Evolutionary conservation across 2,888 invertebrate species (phyloP).

Genomic region (Ochlodes sylvanus): DNA sequence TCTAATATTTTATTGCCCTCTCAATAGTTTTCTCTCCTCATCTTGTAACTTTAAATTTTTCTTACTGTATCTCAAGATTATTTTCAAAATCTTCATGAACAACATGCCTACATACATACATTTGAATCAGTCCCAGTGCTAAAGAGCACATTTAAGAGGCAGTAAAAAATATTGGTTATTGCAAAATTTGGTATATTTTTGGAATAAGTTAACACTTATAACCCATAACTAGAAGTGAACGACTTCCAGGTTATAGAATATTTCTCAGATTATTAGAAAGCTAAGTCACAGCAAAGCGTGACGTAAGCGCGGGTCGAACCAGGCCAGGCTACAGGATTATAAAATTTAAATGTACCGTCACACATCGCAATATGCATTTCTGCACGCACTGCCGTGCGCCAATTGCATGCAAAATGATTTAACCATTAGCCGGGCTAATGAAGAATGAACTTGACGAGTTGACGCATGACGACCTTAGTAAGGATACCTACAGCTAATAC

Average conservation of each 20-base stretch:
- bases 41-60: neutral
- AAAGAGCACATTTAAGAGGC: too few species aligned
- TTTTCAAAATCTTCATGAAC: too few species aligned
- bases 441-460: slow-evolving; percentile 6
- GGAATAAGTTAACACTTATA: neutral
- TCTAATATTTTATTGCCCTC: too few species aligned
- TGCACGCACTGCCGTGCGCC: slow-evolving; percentile 61
- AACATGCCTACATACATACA: too few species aligned
- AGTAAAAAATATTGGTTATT: too few species aligned
- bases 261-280: slow-evolving; percentile 25
- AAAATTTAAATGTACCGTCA: slow-evolving; percentile 40
- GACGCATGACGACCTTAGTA: neutral
- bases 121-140: too few species aligned
- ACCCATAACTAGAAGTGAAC: neutral
- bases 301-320: slow-evolving; percentile 31
- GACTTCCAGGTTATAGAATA: neutral
- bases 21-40: neutral
- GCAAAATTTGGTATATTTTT: too few species aligned
- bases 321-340: slow-evolving; percentile 51
- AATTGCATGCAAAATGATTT: slow-evolving; percentile 73
- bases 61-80: too few species aligned
- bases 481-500: too few species aligned
- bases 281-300: slow-evolving; percentile 19
- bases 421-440: slow-evolving; percentile 32
- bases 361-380: slow-evolving; percentile 58